Evolutionary conservation across 92 coral and sea anemone genomes (phyloP), one percentile per base, ranked within the genome.

Genomic region (Zoanthus gigantus): DNA sequence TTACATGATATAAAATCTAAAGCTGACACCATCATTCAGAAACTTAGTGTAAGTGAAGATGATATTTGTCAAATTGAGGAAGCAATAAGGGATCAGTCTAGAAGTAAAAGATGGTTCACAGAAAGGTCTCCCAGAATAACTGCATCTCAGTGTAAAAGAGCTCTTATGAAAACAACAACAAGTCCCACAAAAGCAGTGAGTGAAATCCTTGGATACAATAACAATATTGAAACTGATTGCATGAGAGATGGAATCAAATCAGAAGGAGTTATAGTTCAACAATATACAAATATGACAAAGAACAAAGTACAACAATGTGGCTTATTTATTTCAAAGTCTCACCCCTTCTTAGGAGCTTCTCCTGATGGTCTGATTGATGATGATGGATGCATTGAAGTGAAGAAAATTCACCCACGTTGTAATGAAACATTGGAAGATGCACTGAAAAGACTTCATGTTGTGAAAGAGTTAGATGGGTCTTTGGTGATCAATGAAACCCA

Each of bases 271-370:
- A 85, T 84, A 31, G 84, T 84, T 28, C 57, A 76, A 10, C 78
- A 83, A 54, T 92, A 89, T 46, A 72, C 87, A 30, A 89, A 85
- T 71, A 60, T 34, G 6, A 77, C 86, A 42, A 87, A 87, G 50
- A 84, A 84, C 76, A 89, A 52, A 42, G 90, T 84, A n/a, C 71
- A 73, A 42, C 74, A 52, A 78, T 88, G 91, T 84, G 92, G 92
- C 63, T 85, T 92, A 84, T 88, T 92, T 89, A 87, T 92, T 74
- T 92, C 94, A 47, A 85, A 82, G 71, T 50, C 85, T 23, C 73
- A 86, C 72, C 92, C 92, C 46, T 92, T 72, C 54, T 83, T 92
- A 37, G 92, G 92, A 47, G 94, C 94, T 44, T 78, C 94, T 53
- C 94, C 92, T 12, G 94, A 92, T 92, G 94, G 94, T 34, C 78